phyloP scores from a whole-genome alignment of 1,140 invertebrate species.

The Dendroctonus ponderosae region DNA sequence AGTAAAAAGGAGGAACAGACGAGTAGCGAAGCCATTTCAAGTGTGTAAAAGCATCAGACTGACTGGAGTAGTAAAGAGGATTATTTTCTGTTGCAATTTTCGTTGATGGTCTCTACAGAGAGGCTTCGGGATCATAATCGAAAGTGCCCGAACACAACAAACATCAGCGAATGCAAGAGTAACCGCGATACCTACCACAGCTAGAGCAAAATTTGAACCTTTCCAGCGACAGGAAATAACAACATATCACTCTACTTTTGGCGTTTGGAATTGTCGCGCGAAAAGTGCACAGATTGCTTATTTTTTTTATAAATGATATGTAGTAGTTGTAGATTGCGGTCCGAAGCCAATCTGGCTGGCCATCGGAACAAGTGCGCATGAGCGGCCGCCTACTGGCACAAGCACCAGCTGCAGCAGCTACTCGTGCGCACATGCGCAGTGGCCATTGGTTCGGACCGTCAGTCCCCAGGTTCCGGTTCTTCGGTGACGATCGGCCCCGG shows the following conservation, averaged over 20 bases:
- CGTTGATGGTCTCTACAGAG: no score
- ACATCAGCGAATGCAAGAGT: background rate
- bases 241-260: slow-evolving; percentile 2
- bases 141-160: no score
- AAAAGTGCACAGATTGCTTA: slow-evolving; percentile 19
- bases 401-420: slow-evolving; percentile 18
- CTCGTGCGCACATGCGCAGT: slow-evolving; percentile 13
- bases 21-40: no score
- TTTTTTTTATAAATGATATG: slow-evolving; percentile 44
- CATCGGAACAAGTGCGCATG: slow-evolving; percentile 10
- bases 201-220: slow-evolving; percentile 32
- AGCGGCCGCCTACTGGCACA: slow-evolving; percentile 18
- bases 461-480: slow-evolving; percentile 17
- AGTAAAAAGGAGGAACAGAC: no score
- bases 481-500: slow-evolving; percentile 57
- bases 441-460: slow-evolving; percentile 23
- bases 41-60: no score
- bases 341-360: slow-evolving; percentile 9
- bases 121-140: no score
- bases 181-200: background rate
- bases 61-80: no score
- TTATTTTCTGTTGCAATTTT: no score
- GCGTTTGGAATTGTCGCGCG: background rate
- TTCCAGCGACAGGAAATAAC: slow-evolving; percentile 9
- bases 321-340: slow-evolving; percentile 42